These are phyloP conservation scores for Corythaixoides concolor DNA, from an alignment of 2,113 vertebrate species.

Conservation along the genomic window DNA sequence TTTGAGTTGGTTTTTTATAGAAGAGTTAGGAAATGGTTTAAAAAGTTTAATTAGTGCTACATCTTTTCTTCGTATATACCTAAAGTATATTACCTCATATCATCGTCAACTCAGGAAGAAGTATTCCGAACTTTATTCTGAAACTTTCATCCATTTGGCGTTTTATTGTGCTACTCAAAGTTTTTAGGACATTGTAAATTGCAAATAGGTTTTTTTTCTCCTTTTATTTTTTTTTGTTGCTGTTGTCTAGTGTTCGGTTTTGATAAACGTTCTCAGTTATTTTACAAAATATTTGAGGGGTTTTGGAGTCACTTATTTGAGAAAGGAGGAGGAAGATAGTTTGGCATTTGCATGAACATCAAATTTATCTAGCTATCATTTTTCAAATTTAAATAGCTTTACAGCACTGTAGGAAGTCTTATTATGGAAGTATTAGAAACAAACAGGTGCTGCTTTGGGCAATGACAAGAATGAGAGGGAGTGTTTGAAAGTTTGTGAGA, in stretches of 20 bases:
- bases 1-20: background rate
- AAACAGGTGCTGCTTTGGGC: slow-evolving; percentile 55
- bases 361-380: slow-evolving; percentile 1
- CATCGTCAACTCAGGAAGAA: slow-evolving; percentile 7
- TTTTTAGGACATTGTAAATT: slow-evolving; percentile 1
- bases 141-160: background rate
- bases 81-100: background rate
- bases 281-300: background rate
- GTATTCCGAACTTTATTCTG: slow-evolving; percentile 19
- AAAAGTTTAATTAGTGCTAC: background rate
- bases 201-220: background rate
- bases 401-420: background rate
- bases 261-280: background rate
- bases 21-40: background rate
- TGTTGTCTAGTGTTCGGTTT: slow-evolving; percentile 1
- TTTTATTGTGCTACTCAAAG: slow-evolving; percentile 1
- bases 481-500: slow-evolving; percentile 59
- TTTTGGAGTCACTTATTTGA: background rate
- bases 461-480: slow-evolving; percentile 61
- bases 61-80: background rate
- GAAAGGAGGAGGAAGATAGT: slow-evolving; percentile 2
- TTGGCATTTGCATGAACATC: slow-evolving; percentile 5
- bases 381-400: slow-evolving; percentile 43
- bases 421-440: slow-evolving; percentile 19
- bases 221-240: background rate